Base-by-base conservation (phyloP, 1,140 invertebrate species). In the Polyergus mexicanus region DNA sequence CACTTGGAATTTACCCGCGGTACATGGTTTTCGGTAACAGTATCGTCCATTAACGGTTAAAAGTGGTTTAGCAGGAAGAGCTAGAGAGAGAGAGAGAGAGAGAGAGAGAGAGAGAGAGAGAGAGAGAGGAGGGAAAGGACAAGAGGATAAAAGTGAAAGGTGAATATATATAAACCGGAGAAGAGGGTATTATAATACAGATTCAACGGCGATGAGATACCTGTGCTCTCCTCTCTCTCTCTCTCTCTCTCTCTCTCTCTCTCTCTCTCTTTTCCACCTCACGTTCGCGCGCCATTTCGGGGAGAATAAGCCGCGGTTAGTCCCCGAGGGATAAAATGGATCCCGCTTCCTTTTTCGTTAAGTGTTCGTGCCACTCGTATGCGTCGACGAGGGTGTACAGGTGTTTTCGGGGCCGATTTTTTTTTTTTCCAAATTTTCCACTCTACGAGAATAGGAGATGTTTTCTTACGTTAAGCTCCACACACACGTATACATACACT, bases 301-400 rank as follows among this genome's bases (percentile, higher is more conserved):
- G 63, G 35, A 41, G 47, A 72, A 80, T 74, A 62, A 80, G 84
- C 65, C 75, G 72, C 75, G 75, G 47, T 78, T 58, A 68, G 75
- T 47, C 84, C 63, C 63, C 76, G 41, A 78, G 86, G 74, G 69
- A 86, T 86, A 91, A 92, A 92, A 92, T 92, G 92, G 28, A 28
- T 56, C 25, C 68, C 51, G 51, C 28, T 75, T 56, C 74, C 47
- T 51, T 84, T 76, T 69, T 71, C 41, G 51, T 84, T 92, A 92
- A 92, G 91, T 92, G 93, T 92, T 93, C 91, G 47, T 51, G 92
- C 90, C 90, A 91, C 89, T 91, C 88, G 81, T 56, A 65, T 68
- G 56, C 63, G 56, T 63, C 41, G 86, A 89, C 72, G 86, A 89
- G 85, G 86, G 63, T 81, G 41, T 41, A 89, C 90, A 87, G 83